Percentiles rank a stretch among this genome's conserved stretches.
phyloP scores from a whole-genome alignment of 2,113 vertebrate species.

The Irena cyanogastra region DNA sequence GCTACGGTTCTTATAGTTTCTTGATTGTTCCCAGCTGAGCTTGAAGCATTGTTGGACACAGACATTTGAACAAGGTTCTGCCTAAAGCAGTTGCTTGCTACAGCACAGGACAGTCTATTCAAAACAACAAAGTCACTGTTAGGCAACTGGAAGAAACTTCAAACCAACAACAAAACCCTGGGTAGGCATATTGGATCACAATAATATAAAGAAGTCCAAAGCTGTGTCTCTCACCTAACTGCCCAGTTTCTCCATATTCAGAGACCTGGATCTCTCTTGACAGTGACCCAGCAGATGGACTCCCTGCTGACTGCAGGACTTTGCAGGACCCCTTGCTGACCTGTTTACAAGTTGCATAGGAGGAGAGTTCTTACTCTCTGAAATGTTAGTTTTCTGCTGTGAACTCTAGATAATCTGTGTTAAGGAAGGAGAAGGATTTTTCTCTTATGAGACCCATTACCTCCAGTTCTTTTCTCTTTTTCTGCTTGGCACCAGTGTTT shows the following conservation, averaged over 20 bases:
- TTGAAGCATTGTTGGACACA: background rate
- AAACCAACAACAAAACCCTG: background rate
- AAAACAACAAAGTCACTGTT: background rate
- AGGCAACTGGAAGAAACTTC: background rate
- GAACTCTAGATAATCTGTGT: background rate
- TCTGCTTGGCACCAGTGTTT: background rate
- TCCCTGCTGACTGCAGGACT: background rate
- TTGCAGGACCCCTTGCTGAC: background rate
- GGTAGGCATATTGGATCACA: background rate
- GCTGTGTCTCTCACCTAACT: background rate
- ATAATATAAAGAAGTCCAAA: background rate
- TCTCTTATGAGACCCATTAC: background rate
- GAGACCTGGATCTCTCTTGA: background rate
- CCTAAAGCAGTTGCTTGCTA: background rate
- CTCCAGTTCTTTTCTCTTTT: background rate
- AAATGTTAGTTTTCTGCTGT: background rate
- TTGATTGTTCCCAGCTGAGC: background rate
- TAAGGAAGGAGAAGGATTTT: background rate
- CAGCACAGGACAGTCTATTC: background rate
- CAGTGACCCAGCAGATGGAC: background rate
- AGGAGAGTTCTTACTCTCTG: background rate
- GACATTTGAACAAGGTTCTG: fast-evolving
- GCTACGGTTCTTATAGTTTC: background rate
- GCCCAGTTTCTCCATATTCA: background rate
- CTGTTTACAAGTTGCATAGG: background rate